Evolutionary conservation across 2,113 vertebrate genomes (phyloP).

Genomic region (Tapirus terrestris): DNA sequence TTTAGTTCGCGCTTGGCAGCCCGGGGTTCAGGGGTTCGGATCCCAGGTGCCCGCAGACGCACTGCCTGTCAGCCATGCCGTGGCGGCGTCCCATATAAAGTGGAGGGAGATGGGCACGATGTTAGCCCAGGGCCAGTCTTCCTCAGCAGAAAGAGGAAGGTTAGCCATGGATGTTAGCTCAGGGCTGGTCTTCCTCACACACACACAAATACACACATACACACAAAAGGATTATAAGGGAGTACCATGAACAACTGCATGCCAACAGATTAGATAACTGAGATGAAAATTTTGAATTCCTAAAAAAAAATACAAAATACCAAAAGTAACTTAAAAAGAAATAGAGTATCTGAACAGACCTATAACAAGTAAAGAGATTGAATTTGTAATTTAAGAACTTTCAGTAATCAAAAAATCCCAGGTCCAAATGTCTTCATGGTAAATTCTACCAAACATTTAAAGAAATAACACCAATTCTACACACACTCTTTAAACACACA

Average conservation of each 20-base stretch:
- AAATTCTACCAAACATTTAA: neutral
- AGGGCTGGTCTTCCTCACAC: too few species aligned
- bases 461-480: neutral
- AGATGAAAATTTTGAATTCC: neutral
- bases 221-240: neutral
- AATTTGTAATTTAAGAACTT: neutral
- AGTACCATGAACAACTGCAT: neutral
- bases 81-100: too few species aligned
- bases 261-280: neutral
- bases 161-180: too few species aligned
- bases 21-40: too few species aligned
- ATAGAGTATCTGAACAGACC: neutral
- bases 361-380: neutral
- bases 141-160: too few species aligned
- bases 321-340: neutral
- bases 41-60: too few species aligned
- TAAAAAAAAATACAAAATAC: neutral
- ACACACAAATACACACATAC: too few species aligned
- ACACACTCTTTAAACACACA: neutral
- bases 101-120: too few species aligned
- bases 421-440: neutral
- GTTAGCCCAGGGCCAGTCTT: too few species aligned
- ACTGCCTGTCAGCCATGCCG: too few species aligned
- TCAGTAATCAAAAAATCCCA: neutral
- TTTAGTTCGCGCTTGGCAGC: too few species aligned